Base-by-base conservation (phyloP, 64 coral and sea anemone genomes). In the Porites australiensis region DNA sequence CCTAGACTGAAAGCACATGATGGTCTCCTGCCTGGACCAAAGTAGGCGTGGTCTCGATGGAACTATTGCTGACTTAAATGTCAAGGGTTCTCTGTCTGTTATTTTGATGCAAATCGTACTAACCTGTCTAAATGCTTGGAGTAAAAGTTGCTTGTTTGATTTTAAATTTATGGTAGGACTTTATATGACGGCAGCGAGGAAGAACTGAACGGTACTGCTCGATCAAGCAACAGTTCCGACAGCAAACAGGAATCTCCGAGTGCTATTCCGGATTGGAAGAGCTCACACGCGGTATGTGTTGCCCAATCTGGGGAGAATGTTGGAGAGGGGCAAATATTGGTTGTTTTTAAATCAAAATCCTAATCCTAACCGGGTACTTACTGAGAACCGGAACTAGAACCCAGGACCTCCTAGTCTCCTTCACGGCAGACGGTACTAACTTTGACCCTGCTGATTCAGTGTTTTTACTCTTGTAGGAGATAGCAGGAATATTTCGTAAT, bases 401-500 rank as follows among this genome's bases (percentile, higher is more conserved):
- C 27, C 27, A 37, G 27, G 27, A 37, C 27, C 1, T 37, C 27
- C 27, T 37, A 37, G 27, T 37, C 27, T 37, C 27, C 23, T 11
- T 72, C 48, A 10, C 13, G 19, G 65, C 62, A 22, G 27, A 37
- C 27, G 1, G 27, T 37, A 37, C 27, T 37, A 0, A 79, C 76
- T 22, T 13, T 8, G 18, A 8, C 1, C 58, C 15, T 44, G 5
- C 62, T 44, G 12, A 55, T 49, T 3, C 3, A 73, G 6, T 43
- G 12, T 45, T 18, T 82, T 82, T 68, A 10, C 66, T 63, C 64
- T 50, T 57, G 14, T 72, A 96, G 95, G 95, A 96, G 89, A 91
- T 96, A 2, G 95, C 95, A 14, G 95, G 95, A 27, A 91, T 96
- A 86, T 96, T 96, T 18, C 88, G 95, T 79, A 96, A 96, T 58